A percentile compares a stretch with the other conserved stretches of the same genome.
Evolutionary conservation across 2,113 vertebrate species (phyloP).

Genomic region (human): DNA sequence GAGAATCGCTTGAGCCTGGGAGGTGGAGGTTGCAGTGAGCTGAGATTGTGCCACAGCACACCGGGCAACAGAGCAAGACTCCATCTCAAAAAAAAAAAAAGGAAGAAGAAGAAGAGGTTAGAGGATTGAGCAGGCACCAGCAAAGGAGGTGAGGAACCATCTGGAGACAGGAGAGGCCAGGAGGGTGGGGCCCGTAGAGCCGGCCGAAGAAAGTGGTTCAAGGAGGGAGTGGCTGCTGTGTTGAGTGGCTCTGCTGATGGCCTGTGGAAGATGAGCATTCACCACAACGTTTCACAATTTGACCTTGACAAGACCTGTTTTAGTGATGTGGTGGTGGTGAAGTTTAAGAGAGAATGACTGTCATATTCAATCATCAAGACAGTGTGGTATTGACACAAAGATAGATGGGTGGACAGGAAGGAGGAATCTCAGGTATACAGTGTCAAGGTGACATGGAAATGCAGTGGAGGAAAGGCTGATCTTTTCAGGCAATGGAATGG

Average conservation of each 20-base stretch:
- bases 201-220: neutral
- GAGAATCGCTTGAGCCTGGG: no score
- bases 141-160: fast-evolving
- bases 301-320: neutral
- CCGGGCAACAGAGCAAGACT: no score
- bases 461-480: neutral
- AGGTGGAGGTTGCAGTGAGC: no score
- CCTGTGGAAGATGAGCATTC: fast-evolving
- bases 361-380: neutral
- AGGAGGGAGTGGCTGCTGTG: fast-evolving
- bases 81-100: no score
- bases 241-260: fast-evolving
- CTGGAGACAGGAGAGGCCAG: no score
- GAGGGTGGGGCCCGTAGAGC: no score
- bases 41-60: no score
- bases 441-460: neutral
- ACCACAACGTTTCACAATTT: neutral
- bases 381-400: fast-evolving
- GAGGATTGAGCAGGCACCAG: fast-evolving
- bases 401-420: fast-evolving
- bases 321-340: neutral
- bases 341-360: neutral
- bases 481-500: no score
- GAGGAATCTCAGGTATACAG: fast-evolving
- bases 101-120: no score